These are phyloP conservation scores for Hylaeus anthracinus DNA, from an alignment of 1,140 invertebrate genomes.

Conservation along the genomic window DNA sequence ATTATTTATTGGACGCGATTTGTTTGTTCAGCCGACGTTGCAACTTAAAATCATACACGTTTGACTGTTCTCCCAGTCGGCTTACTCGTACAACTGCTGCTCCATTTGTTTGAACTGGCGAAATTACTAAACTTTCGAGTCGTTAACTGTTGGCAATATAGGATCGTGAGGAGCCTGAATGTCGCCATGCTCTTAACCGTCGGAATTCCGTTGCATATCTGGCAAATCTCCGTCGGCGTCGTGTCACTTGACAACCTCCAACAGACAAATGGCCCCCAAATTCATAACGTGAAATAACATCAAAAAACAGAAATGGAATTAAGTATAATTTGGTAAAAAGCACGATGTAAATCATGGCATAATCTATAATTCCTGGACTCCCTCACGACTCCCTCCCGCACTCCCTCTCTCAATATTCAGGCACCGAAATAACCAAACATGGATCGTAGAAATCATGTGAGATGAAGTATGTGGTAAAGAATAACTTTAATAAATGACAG, in stretches of 20 bases:
- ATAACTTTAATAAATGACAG: too few species aligned
- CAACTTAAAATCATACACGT: conserved; percentile 20
- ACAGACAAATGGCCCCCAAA: too few species aligned
- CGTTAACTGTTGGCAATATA: background rate
- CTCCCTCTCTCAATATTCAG: too few species aligned
- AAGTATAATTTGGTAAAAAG: background rate
- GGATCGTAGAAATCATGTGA: too few species aligned
- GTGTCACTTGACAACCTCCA: background rate
- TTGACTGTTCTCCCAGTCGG: background rate
- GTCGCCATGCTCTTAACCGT: background rate
- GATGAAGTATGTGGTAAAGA: too few species aligned
- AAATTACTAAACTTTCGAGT: conserved; percentile 18
- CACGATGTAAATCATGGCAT: background rate
- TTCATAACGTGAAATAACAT: background rate
- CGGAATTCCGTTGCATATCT: background rate
- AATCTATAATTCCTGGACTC: too few species aligned
- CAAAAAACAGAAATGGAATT: background rate
- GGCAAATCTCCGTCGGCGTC: background rate
- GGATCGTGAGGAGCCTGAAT: background rate
- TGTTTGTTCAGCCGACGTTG: conserved; percentile 38
- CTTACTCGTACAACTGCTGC: background rate
- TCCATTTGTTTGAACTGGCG: conserved; percentile 7
- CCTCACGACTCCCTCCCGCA: too few species aligned
- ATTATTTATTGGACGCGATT: conserved; percentile 49
- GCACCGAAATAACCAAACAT: too few species aligned